Conservation (phyloP, 2,888 invertebrate species). For the Apantesis nais region DNA sequence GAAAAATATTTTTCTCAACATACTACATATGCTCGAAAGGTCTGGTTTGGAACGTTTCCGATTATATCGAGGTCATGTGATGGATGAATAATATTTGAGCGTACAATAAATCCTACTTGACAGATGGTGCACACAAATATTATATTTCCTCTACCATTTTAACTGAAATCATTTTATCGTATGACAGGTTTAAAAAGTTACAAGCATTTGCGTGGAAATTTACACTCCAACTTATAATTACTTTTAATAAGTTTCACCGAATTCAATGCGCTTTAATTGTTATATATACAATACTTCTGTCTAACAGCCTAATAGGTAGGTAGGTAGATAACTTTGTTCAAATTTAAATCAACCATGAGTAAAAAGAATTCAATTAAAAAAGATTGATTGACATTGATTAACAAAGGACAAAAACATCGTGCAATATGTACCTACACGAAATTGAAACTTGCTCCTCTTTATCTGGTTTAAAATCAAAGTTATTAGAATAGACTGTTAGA, state of each 20-base stretch:
- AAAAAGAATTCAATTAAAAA: background rate
- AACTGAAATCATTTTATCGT: background rate
- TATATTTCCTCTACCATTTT: background rate
- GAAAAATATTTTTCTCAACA: constrained; percentile 44
- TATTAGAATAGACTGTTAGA: background rate
- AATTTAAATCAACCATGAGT: background rate
- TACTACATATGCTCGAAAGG: constrained; percentile 25
- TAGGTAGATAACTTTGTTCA: background rate
- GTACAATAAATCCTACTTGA: constrained; percentile 13
- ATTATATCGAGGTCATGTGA: constrained; percentile 38
- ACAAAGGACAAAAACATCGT: background rate
- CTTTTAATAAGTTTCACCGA: too few species aligned
- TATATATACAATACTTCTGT: too few species aligned
- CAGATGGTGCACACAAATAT: constrained; percentile 2
- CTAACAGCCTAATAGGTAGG: too few species aligned
- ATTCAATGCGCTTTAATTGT: too few species aligned
- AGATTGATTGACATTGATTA: background rate
- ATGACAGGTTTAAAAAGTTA: background rate
- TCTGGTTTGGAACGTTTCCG: constrained; percentile 18
- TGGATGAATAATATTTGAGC: constrained; percentile 19
- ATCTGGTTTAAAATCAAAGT: background rate
- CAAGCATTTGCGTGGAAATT: background rate
- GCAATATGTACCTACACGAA: background rate
- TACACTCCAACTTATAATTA: background rate
- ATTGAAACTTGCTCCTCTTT: too few species aligned